Evolutionary conservation across 2,888 invertebrate species (phyloP).

Genomic region (Drosophila glabriapex): DNA sequence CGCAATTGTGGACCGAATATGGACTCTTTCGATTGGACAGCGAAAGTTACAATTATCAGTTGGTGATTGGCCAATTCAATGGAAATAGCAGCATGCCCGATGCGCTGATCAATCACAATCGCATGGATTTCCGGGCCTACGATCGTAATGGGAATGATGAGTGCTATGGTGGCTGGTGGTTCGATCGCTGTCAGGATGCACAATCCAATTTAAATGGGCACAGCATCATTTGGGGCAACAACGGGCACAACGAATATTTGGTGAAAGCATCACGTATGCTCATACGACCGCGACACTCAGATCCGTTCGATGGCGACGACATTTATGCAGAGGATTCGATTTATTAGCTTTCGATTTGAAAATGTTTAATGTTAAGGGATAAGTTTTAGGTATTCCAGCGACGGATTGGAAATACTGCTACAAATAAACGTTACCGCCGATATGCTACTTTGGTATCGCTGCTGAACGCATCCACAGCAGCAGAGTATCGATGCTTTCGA

Average conservation of each 20-base stretch:
- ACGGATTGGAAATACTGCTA: constrained; percentile 45
- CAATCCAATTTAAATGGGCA: constrained; percentile 75
- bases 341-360: constrained; percentile 17
- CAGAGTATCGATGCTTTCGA: constrained; percentile 25
- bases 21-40: constrained; percentile 83
- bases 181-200: constrained; percentile 84
- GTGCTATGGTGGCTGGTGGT: constrained; percentile 88
- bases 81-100: constrained; percentile 87
- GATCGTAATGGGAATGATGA: constrained; percentile 86
- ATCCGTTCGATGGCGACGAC: constrained; percentile 24
- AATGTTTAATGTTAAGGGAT: constrained; percentile 1
- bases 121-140: constrained; percentile 85
- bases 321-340: constrained; percentile 31
- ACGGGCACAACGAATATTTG: constrained; percentile 86
- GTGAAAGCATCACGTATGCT: constrained; percentile 86
- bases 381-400: constrained; percentile 18
- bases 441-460: constrained; percentile 30
- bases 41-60: constrained; percentile 85
- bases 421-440: constrained; percentile 60
- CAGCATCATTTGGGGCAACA: constrained; percentile 87
- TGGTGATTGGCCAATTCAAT: constrained; percentile 83
- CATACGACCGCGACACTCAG: constrained; percentile 71
- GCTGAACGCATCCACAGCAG: constrained; percentile 44
- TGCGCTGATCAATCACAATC: constrained; percentile 86
- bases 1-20: constrained; percentile 87